Base-by-base conservation (phyloP, 2,797 vertebrate genomes). In the Gallinago solitaria region DNA sequence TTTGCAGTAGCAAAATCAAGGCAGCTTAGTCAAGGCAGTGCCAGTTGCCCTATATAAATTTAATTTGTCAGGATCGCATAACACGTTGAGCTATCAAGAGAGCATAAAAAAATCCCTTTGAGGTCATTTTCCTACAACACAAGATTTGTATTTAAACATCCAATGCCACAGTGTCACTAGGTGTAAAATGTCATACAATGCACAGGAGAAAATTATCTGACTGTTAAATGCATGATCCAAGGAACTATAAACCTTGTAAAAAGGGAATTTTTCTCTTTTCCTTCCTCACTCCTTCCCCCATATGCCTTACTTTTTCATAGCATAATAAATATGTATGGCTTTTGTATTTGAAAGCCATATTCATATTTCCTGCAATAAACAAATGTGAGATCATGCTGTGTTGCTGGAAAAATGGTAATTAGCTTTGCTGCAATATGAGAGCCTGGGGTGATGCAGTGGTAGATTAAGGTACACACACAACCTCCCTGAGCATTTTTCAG, bases 401-500 rank as follows among this genome's bases (percentile, higher is more conserved):
- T 35, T 94, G 75, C 83, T 95, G 80, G 93, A 87, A 97, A 94
- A 78, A 91, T 25, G 76, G 69, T 96, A 93, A 97, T 97, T 96
- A 97, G 59, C 56, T 95, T 74, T 91, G 81, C 73, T 95, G 96
- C 93, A 95, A 69, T 89, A 95, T 54, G 45, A 96, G 79, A 92
- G 95, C 95, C 95, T 92, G 95, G 93, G 95, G 95, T 96, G 86
- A 87, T 91, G 53, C 48, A 94, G 69, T 87, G 81, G 47, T 76
- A 91, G 86, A 93, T 81, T 87, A 82, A 18, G 87, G 61, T 77
- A 77, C 39, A 60, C 56, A 85, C 60, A 79, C 35, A 48, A 81
- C 75, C 69, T 92, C 94, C 64, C 81, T 63, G 74, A 87, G 65
- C 33, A 69, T 80, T 91, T 89, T 86, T 74, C 86, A 91, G 81